These are phyloP conservation scores for Lasioglossum calceatum DNA, from an alignment of 2,888 invertebrate genomes.

Conservation along the genomic window DNA sequence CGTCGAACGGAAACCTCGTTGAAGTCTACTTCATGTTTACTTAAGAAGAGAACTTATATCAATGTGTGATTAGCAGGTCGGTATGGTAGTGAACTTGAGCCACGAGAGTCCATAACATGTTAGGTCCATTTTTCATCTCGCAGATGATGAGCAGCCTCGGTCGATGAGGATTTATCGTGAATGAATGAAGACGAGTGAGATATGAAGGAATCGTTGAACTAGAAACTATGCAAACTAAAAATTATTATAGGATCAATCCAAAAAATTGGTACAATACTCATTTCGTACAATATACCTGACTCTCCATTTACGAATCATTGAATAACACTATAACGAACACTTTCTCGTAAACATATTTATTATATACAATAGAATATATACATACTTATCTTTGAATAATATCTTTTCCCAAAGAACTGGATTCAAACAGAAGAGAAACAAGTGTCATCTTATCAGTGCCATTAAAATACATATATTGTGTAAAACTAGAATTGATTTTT, in stretches of 20 bases:
- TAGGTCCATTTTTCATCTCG: not conserved
- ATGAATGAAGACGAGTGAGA: slow-evolving; percentile 24
- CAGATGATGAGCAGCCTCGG: slow-evolving; percentile 32
- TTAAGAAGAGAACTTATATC: not conserved
- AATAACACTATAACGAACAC: not conserved
- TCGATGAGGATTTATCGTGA: slow-evolving; percentile 55
- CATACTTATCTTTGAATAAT: not conserved
- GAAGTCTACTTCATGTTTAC: not conserved
- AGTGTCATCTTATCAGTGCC: not conserved
- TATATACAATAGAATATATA: not conserved
- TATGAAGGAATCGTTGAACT: not conserved
- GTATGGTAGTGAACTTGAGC: not conserved
- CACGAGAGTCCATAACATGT: slow-evolving; percentile 15
- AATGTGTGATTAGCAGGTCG: not conserved
- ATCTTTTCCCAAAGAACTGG: not conserved
- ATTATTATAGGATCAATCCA: not conserved
- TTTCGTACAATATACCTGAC: not conserved
- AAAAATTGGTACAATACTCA: not conserved
- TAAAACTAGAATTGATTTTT: not conserved
- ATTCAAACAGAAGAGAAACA: not conserved
- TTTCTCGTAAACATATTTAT: not conserved
- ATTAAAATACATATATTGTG: not conserved
- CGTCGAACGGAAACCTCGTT: not conserved
- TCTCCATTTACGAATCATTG: not conserved
- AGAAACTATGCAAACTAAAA: slow-evolving; percentile 9